Conservation (phyloP, 1,140 invertebrate genomes). For the Atta cephalotes region DNA sequence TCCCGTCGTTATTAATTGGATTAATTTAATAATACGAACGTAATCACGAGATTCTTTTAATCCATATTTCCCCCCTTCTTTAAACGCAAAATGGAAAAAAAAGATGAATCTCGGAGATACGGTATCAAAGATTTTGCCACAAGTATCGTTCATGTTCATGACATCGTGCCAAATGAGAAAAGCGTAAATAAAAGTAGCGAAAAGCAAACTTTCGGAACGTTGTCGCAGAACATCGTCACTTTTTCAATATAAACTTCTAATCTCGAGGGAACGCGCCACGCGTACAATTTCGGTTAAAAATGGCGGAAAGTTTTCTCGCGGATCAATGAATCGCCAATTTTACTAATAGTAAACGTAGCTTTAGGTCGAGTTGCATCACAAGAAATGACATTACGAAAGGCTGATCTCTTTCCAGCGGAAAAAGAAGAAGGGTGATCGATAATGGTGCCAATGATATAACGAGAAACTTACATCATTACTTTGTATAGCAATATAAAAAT, state of each 20-base stretch:
- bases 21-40: slow-evolving; percentile 18
- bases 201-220: background rate
- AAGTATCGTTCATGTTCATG: slow-evolving; percentile 15
- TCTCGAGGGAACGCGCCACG: background rate
- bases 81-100: background rate
- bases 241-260: background rate
- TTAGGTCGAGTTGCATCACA: background rate
- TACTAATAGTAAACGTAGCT: slow-evolving; percentile 38
- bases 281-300: slow-evolving; percentile 17
- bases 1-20: slow-evolving; percentile 17
- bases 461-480: slow-evolving; percentile 33
- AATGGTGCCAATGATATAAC: slow-evolving; percentile 39
- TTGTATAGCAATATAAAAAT: slow-evolving; percentile 9
- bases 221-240: background rate
- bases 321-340: slow-evolving; percentile 49
- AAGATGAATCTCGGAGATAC: background rate
- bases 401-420: slow-evolving; percentile 31
- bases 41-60: slow-evolving; percentile 10
- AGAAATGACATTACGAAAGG: slow-evolving; percentile 38
- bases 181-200: background rate
- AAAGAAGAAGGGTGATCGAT: background rate
- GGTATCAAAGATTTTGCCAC: background rate
- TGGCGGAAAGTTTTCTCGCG: background rate
- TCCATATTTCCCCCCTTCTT: background rate
- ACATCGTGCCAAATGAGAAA: slow-evolving; percentile 52